phyloP scores from a whole-genome alignment of 2,797 vertebrate species.

The Phaenicophaeus curvirostris region DNA sequence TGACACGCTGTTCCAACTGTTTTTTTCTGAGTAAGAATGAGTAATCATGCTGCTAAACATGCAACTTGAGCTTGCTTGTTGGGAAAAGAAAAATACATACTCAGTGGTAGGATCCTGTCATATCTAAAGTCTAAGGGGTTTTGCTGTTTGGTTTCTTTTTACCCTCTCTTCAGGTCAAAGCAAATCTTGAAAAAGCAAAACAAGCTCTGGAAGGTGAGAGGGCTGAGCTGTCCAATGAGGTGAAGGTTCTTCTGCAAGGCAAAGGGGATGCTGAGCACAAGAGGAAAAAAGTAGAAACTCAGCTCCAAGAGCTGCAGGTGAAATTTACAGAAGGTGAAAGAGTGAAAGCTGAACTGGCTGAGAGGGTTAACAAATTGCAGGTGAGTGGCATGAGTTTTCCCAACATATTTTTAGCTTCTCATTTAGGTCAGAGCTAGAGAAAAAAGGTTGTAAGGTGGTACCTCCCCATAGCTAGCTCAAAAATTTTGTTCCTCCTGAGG shows the following conservation, averaged over 20 bases:
- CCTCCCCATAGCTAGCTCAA: background rate
- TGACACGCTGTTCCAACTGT: background rate
- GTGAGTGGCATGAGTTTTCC: slow-evolving; percentile 68
- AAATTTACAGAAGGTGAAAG: slow-evolving; percentile 90
- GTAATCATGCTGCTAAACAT: background rate
- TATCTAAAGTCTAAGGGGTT: background rate
- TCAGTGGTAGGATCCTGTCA: background rate
- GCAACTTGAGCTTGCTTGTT: background rate
- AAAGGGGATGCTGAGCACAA: slow-evolving; percentile 93
- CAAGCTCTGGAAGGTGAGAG: slow-evolving; percentile 93
- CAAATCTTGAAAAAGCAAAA: slow-evolving; percentile 93
- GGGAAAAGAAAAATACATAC: background rate
- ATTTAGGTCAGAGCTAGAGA: background rate
- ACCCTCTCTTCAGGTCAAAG: slow-evolving; percentile 85
- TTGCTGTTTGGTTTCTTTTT: background rate
- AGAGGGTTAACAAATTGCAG: slow-evolving; percentile 89
- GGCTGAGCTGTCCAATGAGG: slow-evolving; percentile 90
- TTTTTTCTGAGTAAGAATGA: background rate
- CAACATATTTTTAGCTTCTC: background rate
- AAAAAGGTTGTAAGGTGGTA: background rate
- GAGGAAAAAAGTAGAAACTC: slow-evolving; percentile 90
- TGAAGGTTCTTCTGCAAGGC: slow-evolving; percentile 89
- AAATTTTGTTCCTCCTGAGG: background rate
- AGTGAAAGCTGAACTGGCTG: slow-evolving; percentile 83
- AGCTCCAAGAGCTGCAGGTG: slow-evolving; percentile 91